Evolutionary conservation across 2,113 vertebrate species (phyloP).

Genomic region (Tragelaphus buxtoni): DNA sequence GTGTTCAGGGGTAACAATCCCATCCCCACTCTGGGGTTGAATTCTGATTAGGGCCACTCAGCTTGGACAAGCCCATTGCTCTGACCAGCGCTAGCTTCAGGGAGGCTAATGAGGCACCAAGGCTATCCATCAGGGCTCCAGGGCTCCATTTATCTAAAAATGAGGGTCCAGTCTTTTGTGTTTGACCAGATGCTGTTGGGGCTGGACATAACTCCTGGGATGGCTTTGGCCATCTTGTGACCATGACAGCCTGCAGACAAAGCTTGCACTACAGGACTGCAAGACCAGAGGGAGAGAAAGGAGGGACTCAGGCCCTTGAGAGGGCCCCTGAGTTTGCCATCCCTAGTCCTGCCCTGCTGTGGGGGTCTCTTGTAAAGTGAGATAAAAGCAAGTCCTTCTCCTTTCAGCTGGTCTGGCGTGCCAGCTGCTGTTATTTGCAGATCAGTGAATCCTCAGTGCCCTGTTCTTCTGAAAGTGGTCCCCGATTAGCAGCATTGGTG

Average conservation of each 20-base stretch:
- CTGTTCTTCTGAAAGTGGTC: neutral
- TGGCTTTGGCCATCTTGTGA: neutral
- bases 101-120: accelerated
- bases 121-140: neutral
- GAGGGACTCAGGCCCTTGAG: accelerated
- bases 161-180: neutral
- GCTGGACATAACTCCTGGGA: neutral
- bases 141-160: neutral
- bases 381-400: accelerated
- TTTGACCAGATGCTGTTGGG: neutral
- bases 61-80: neutral
- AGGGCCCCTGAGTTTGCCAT: accelerated
- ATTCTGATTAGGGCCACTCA: accelerated
- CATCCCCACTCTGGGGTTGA: neutral
- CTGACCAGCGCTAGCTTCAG: neutral
- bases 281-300: neutral
- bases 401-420: neutral
- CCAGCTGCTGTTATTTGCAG: neutral
- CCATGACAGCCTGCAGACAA: neutral
- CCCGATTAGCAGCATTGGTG: accelerated
- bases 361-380: neutral
- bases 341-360: neutral
- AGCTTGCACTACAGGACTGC: neutral
- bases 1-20: neutral
- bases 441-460: neutral